These are phyloP conservation scores for Apis laboriosa DNA, from an alignment of 1,140 invertebrate species.

Conservation along the genomic window DNA sequence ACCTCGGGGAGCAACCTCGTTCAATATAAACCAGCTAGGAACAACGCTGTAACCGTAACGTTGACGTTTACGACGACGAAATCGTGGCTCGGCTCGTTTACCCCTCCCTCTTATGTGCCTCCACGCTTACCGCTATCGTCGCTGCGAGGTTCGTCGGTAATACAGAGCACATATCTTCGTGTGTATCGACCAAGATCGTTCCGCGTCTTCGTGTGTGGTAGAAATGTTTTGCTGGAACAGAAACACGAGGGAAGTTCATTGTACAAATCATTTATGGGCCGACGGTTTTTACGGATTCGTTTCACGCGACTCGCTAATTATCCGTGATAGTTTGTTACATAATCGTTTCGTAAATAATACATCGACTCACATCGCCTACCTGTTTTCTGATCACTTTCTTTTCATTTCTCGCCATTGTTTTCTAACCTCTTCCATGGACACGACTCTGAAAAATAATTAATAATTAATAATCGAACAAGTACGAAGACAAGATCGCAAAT, in stretches of 20 bases:
- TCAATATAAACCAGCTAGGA: slow-evolving; percentile 81
- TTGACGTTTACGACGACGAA: slow-evolving; percentile 82
- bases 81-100: slow-evolving; percentile 81
- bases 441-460: background rate
- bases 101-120: slow-evolving; percentile 59
- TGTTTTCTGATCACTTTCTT: too few relatives aligned
- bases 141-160: slow-evolving; percentile 60
- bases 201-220: slow-evolving; percentile 46
- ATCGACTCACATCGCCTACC: background rate
- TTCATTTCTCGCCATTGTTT: background rate
- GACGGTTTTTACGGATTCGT: slow-evolving; percentile 17
- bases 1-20: slow-evolving; percentile 81
- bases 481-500: background rate
- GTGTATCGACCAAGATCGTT: slow-evolving; percentile 58
- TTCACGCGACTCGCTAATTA: slow-evolving; percentile 38
- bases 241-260: slow-evolving; percentile 30
- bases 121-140: slow-evolving; percentile 59
- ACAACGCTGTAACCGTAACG: slow-evolving; percentile 81
- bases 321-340: background rate
- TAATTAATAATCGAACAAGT: background rate
- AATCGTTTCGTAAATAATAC: slow-evolving; percentile 1
- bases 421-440: background rate
- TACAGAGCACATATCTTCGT: slow-evolving; percentile 56
- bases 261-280: slow-evolving; percentile 38
- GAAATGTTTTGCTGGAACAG: slow-evolving; percentile 32